phyloP scores from a whole-genome alignment of 2,888 invertebrate species.

The Drosophila sordidula region DNA sequence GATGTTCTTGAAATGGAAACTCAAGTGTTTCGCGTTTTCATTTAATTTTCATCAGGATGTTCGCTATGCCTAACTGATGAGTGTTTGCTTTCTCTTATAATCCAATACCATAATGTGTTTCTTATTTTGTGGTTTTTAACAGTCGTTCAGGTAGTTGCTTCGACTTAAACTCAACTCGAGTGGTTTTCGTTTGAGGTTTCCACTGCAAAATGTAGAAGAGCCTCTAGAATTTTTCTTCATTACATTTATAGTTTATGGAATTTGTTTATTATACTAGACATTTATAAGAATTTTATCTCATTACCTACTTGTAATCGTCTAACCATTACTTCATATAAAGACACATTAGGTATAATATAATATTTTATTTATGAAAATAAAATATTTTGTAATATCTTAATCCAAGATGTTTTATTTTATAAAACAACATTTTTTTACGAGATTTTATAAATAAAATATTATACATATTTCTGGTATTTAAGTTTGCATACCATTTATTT shows the following conservation, averaged over 20 bases:
- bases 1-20: slow-evolving; percentile 47
- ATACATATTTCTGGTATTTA: too few relatives aligned
- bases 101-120: slow-evolving; percentile 69
- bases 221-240: neutral
- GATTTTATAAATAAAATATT: too few relatives aligned
- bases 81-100: slow-evolving; percentile 35
- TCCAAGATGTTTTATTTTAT: neutral
- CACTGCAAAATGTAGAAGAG: neutral
- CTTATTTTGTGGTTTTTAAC: slow-evolving; percentile 72
- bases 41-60: slow-evolving; percentile 50
- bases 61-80: slow-evolving; percentile 38
- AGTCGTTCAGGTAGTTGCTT: slow-evolving; percentile 35
- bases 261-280: neutral
- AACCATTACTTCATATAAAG: too few relatives aligned
- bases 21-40: slow-evolving; percentile 59
- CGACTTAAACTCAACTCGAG: slow-evolving; percentile 23
- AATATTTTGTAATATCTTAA: too few relatives aligned
- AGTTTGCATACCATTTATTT: too few relatives aligned
- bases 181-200: slow-evolving; percentile 5
- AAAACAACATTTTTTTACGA: too few relatives aligned
- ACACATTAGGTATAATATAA: too few relatives aligned
- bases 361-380: too few relatives aligned
- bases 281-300: neutral
- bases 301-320: too few relatives aligned
- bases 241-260: neutral